Evolutionary conservation across 2,797 vertebrate species (phyloP), one percentile per base, ranked within the genome.

Genomic region (Myripristis jacobus): DNA sequence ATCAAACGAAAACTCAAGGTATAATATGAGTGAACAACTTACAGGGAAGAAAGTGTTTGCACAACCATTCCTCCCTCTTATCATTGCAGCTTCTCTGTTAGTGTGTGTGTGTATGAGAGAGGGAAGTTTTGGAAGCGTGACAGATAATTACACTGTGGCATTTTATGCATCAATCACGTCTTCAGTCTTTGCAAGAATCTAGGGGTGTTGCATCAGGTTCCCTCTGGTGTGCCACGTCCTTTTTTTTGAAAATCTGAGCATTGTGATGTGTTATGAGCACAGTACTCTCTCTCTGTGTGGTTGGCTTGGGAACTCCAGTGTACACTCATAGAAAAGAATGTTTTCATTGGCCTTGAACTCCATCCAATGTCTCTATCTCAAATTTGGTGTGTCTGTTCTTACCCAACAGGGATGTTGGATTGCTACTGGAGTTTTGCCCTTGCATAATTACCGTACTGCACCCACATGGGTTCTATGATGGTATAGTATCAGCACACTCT

Each of bases 301-400:
- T 16, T 53, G 22, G 54, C 41, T 11, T 21, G 27, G 4, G 54
- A 31, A 21, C 47, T 43, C 24, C 36, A 18, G 10, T 24, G 27
- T 74, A 34, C 59, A 34, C 24, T 58, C 25, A 63, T 13, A 56
- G 15, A n/a, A 7, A 29, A 36, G 27, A 29, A 51, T 18, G 0
- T 1, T n/a, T n/a, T n/a, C n/a, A 64, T 25, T 31, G 24, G 47
- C 59, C 19, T 69, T 36, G 5, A 50, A 54, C 41, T 55, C 47
- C 41, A 18, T 48, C 29, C 6, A 2, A 21, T 27, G 10, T 64
- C 22, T 57, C 63, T 46, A 51, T 65, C 4, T 43, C 18, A 29
- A 12, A 73, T 43, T 19, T 54, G 16, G 25, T 62, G 56, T 46
- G 43, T 9, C 10, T 56, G 34, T 64, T 44, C 59, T n/a, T 21